Conservation (phyloP, 2,888 invertebrate genomes). For the Ormyrus pomaceus region DNA sequence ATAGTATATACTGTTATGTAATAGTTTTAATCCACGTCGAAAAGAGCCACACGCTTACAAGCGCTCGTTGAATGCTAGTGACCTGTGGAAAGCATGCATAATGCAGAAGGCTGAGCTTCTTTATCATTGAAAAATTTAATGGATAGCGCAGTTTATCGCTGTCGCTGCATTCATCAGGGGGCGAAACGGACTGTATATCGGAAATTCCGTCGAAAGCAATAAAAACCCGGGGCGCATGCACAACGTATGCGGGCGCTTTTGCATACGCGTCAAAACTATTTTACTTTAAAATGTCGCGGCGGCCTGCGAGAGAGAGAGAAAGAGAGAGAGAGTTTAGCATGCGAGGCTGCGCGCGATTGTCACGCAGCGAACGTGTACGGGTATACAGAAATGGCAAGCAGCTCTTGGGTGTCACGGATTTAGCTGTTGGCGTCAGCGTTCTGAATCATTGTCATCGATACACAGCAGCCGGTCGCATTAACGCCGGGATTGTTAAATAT, state of each 20-base stretch:
- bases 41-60: too few species aligned
- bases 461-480: conserved; percentile 54
- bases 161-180: neutral
- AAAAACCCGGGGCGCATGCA: neutral
- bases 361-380: conserved; percentile 30
- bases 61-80: too few species aligned
- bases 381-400: conserved; percentile 21
- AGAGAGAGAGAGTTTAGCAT: conserved; percentile 15
- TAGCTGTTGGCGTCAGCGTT: conserved; percentile 37
- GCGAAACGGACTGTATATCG: neutral
- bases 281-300: conserved; percentile 30
- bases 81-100: too few species aligned
- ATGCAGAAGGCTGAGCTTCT: too few species aligned
- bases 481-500: conserved; percentile 60
- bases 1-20: too few species aligned
- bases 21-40: too few species aligned
- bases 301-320: neutral
- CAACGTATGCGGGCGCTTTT: neutral
- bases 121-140: neutral
- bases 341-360: conserved; percentile 21
- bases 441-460: conserved; percentile 65
- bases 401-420: neutral
- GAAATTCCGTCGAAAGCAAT: neutral
- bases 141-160: neutral
- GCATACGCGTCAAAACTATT: conserved; percentile 40